Base-by-base conservation (phyloP, 1,140 invertebrate genomes). In the Orussus abietinus region DNA sequence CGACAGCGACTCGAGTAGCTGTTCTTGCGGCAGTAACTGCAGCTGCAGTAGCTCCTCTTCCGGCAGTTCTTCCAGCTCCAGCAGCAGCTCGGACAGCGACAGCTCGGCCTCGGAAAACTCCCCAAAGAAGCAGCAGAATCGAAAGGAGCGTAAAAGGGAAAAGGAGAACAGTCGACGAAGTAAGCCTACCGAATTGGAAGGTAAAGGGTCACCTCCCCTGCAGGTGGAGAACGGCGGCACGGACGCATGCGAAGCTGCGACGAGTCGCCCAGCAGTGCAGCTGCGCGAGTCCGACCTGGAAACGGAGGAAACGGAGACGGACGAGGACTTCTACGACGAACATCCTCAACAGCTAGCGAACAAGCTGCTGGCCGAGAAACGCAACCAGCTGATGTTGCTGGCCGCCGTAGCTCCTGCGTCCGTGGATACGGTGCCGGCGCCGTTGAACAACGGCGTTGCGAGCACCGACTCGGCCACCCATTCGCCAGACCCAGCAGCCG, bases 291-390 rank as follows among this genome's bases (percentile, higher is more conserved):
- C 86, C 1, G 89, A 92, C 61, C 74, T 90, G 7, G 86, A 90
- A 45, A 90, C 87, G 0, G 82, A 83, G 15, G 84, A 90, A 61
- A 85, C 86, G 19, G 85, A 86, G 28, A 88, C 87, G 2, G 88
- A 91, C 62, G 87, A 90, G 70, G 86, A 89, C 49, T 90, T 90
- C 68, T 90, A 90, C 61, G 86, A 90, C 61, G 79, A 86, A 51
- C 76, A 88, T 72, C 88, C 88, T 1, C 84, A 88, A 47, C 75
- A 75, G 45, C 58, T 85, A 29, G 82, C 81, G 1, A 83, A 77
- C 38, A 85, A 87, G 63, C 37, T 85, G 32, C 53, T 86, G 14
- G 79, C 79, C 6, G 84, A 88, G 52, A 88, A 86, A 65, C 77
- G 84, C 4, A 84, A 84, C 52, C 82, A 85, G 45, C 45, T 84